Evolutionary conservation across 1,140 invertebrate species (phyloP).

Genomic region (Aphidius gifuensis): DNA sequence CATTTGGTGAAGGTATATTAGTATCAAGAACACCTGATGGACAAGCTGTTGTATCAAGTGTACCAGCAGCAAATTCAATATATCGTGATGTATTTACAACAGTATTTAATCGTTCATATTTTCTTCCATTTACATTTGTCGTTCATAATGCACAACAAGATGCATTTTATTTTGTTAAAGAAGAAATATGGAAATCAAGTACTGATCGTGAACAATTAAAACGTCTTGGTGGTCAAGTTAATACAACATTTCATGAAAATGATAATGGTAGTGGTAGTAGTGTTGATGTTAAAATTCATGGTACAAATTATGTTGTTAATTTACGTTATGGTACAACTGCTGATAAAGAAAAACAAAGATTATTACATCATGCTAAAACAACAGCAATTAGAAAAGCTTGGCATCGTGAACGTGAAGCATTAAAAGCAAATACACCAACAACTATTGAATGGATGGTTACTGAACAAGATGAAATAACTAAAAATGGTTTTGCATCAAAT

Average conservation of each 20-base stretch:
- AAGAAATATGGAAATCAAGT: constrained; percentile 80
- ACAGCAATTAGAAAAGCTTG: constrained; percentile 86
- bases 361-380: constrained; percentile 83
- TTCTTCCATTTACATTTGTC: constrained; percentile 84
- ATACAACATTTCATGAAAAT: constrained; percentile 87
- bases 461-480: constrained; percentile 85
- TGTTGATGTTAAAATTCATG: constrained; percentile 82
- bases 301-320: constrained; percentile 77
- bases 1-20: constrained; percentile 87
- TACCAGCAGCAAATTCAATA: constrained; percentile 82
- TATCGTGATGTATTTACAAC: constrained; percentile 90
- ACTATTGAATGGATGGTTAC: constrained; percentile 70
- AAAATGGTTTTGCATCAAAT: constrained; percentile 74
- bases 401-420: constrained; percentile 81
- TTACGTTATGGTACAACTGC: constrained; percentile 84
- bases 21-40: constrained; percentile 76
- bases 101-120: constrained; percentile 87
- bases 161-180: constrained; percentile 93
- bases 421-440: constrained; percentile 73
- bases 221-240: constrained; percentile 83
- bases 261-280: constrained; percentile 66
- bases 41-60: constrained; percentile 79
- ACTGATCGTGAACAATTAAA: constrained; percentile 87
- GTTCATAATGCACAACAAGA: constrained; percentile 87
- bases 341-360: constrained; percentile 80